Percentiles rank a stretch among this genome's conserved stretches.
Evolutionary conservation across 2,113 vertebrate species (phyloP).

Genomic region (Epinephelus cyanopodus): DNA sequence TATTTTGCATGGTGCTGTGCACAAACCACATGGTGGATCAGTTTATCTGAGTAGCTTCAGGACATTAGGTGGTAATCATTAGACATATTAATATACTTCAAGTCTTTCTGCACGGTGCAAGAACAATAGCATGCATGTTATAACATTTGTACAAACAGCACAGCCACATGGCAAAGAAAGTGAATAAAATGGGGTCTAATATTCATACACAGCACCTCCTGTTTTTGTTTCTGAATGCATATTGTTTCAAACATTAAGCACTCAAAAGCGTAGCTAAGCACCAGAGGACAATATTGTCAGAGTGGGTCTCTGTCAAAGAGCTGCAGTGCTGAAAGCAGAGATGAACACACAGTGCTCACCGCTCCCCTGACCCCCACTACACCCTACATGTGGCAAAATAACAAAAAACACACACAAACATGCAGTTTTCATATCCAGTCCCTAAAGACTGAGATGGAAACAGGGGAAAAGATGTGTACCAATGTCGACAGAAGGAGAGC

Average conservation of each 20-base stretch:
- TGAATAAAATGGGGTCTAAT: not conserved
- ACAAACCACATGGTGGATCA: not conserved
- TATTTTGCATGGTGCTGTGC: not conserved
- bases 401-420: not conserved
- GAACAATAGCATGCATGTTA: not conserved
- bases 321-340: not conserved
- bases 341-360: not conserved
- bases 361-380: not conserved
- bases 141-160: not conserved
- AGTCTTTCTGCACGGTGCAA: not conserved
- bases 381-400: not conserved
- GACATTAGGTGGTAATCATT: not conserved
- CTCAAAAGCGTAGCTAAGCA: not conserved
- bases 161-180: not conserved
- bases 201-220: not conserved
- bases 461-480: constrained; percentile 12
- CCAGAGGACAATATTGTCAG: not conserved
- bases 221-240: not conserved
- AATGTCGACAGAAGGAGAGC: constrained; percentile 46
- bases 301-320: not conserved
- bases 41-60: not conserved
- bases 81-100: not conserved
- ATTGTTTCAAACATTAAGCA: not conserved
- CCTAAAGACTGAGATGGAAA: not conserved
- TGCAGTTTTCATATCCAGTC: not conserved